Conservation (phyloP, 1,140 invertebrate genomes). For the Drosophila pectinifera region DNA sequence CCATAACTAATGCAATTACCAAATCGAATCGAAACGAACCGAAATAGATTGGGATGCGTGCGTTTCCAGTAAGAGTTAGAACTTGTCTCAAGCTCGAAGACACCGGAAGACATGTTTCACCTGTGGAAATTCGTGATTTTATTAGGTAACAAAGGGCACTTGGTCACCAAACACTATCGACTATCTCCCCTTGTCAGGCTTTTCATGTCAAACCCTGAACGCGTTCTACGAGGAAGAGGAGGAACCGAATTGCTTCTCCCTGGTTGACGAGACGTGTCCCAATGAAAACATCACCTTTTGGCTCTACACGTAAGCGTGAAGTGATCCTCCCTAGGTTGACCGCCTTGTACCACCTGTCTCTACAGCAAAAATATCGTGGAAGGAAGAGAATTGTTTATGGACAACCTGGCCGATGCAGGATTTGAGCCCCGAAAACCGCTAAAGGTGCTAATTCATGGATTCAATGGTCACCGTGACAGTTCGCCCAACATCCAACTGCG, state of each 20-base stretch:
- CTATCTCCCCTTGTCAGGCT: not conserved
- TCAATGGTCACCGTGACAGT: not conserved
- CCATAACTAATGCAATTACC: conserved; percentile 1
- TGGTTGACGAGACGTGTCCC: conserved; percentile 11
- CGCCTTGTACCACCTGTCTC: not conserved
- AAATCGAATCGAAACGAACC: not conserved
- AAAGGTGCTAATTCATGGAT: conserved; percentile 49
- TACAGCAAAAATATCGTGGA: not conserved
- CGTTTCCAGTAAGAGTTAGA: not conserved
- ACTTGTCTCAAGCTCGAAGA: no score
- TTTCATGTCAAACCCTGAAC: not conserved
- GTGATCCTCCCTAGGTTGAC: no score
- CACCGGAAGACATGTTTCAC: conserved; percentile 1
- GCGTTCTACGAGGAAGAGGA: not conserved
- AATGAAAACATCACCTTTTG: conserved; percentile 43
- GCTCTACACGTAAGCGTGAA: conserved; percentile 38
- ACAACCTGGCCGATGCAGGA: not conserved
- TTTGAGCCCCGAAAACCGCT: conserved; percentile 1
- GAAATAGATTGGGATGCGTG: conserved; percentile 16
- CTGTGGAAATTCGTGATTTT: conserved; percentile 11
- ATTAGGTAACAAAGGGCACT: conserved; percentile 1
- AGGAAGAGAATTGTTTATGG: not conserved
- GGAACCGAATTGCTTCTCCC: conserved; percentile 6
- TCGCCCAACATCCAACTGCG: conserved; percentile 27
- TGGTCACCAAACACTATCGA: not conserved